Evolutionary conservation across 2,797 vertebrate genomes (phyloP).

Genomic region (Nasua narica): DNA sequence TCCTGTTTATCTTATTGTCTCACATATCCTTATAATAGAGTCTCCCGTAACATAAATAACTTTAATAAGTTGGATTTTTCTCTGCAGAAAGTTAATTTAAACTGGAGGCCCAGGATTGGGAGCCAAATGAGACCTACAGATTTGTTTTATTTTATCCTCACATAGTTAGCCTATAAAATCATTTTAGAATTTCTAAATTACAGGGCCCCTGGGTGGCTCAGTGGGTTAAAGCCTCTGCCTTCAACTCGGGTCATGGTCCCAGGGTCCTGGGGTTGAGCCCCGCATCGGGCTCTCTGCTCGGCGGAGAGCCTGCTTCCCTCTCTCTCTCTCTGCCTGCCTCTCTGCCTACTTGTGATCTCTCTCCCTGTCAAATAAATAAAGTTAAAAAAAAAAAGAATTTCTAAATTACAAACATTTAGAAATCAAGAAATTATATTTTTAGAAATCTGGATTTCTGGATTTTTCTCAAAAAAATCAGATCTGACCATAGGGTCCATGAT

Average conservation of each 20-base stretch:
- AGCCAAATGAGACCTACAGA: neutral
- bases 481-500: neutral
- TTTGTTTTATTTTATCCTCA: constrained; percentile 18
- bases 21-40: neutral
- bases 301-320: no score
- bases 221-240: no score
- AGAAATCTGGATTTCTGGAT: neutral
- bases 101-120: neutral
- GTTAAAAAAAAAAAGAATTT: no score
- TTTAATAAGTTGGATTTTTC: neutral
- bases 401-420: constrained; percentile 27
- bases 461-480: neutral
- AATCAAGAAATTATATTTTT: neutral
- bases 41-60: neutral
- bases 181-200: neutral
- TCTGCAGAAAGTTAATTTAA: neutral
- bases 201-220: no score
- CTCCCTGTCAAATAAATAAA: no score
- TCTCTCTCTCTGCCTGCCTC: no score
- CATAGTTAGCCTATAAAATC: neutral
- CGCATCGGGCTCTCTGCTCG: no score
- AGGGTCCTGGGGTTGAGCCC: no score
- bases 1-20: neutral
- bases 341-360: no score
- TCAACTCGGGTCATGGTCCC: no score